Base-by-base conservation (phyloP, 2,113 vertebrate genomes). In the Syngnathus typhle region DNA sequence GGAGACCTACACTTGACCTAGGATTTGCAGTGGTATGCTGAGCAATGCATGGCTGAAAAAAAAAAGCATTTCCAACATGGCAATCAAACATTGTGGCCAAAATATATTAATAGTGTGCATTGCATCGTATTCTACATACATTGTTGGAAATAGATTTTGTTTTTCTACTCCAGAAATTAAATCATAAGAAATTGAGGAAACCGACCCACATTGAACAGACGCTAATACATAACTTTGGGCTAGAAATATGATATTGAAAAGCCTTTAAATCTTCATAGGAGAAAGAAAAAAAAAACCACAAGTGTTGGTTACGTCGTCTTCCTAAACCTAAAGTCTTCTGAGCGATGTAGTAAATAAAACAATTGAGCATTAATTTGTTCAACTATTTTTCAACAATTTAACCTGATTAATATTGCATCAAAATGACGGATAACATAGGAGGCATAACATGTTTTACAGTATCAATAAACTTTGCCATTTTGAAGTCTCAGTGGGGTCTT, bases 1-100 rank as follows among this genome's bases (percentile, higher is more conserved):
- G 56, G 41, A 36, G 47, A 67, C 55, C 60, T 62, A 56, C 19
- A 55, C 47, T 70, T 68, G 74, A 77, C 74, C 67, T 41, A 43
- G 19, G 65, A 23, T 18, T 70, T 51, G 9, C 5, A n/a, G 7
- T n/a, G 47, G 39, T 38, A 54, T 6, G 5, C 15, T 49, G 68
- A 36, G 36, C 52, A 13, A 27, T 27, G 21, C 10, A 27, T 55
- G 19, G 7, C 21, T 46, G 10, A 41, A 41, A 2, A 41, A 1
- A 60, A 51, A 62, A 46, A 13, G 19, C 19, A n/a, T 51, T 51
- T 51, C 49, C 12, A 52, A 55, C 11, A 55, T 55, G 52, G 9
- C 3, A 51, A 51, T n/a, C 19, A 51, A 51, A 51, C 49, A 5
- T 19, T 21, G 18, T n/a, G 49, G 19, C 7, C 1, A 51, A 51